Base-by-base conservation (phyloP, 2,888 invertebrate species). In the Diaperis boleti region DNA sequence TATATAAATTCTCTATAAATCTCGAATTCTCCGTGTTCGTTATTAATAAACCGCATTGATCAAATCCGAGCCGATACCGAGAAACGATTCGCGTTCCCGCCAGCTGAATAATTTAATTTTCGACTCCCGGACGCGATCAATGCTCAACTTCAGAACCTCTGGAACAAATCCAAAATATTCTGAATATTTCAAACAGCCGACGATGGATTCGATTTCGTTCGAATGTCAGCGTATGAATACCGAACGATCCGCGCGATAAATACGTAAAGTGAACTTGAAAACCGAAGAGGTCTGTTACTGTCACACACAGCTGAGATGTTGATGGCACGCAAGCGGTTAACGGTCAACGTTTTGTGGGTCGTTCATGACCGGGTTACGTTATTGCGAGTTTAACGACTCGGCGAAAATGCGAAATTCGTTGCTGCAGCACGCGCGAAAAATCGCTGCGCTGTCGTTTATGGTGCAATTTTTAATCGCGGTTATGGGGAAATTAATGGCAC, bases 301-400 rank as follows among this genome's bases (percentile, higher is more conserved):
- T 35, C 35, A 57, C 14, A 50, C 29, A 49, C 37, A 50, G 7
- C n/a, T n/a, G n/a, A 44, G 18, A 11, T 20, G 29, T 10, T 20
- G 50, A 41, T 31, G 33, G 15, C 56, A 63, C 47, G 60, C 59
- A 54, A 64, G 10, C 50, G 37, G 55, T 50, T 22, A 49, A 59
- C 59, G 49, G 59, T 59, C 49, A 59, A 44, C 31, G 18, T 56
- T n/a, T 56, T 35, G 56, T 56, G 45, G 56, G 56, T 56, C 56
- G 56, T 10, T 45, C 56, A 56, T 56, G 56, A 56, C 56, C 56
- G 15, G 56, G 41, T 54, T 52, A 39, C 29, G 22, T 52, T 14
- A 54, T 37, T 42, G 13, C 11, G 29, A 54, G 54, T 54, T 31
- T 39, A 26, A 5, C 54, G 42, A 54, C 54, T 31, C 7, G 52